Percentiles rank a stretch among this genome's conserved stretches.
Conservation (phyloP, 2,797 vertebrate species). For the Melanogrammus aeglefinus region DNA sequence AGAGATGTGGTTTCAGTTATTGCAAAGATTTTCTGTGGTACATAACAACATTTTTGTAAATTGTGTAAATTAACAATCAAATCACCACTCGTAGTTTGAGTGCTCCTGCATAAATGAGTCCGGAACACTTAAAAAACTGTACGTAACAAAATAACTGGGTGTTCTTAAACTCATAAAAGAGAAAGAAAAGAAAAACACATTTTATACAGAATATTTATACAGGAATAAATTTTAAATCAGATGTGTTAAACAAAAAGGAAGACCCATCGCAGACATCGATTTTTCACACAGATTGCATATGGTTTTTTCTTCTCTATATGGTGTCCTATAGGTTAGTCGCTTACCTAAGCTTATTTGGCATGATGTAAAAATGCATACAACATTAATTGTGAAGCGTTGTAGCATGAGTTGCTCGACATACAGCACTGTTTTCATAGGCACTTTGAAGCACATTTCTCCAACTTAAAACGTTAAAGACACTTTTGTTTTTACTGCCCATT, state of each 20-base stretch:
- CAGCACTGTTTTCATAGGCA: conserved; percentile 98
- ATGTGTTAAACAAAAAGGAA: conserved; percentile 99
- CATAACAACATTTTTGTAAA: conserved; percentile 99
- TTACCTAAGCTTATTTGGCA: conserved; percentile 99
- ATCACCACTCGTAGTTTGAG: conserved; percentile 98
- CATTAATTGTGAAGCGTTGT: conserved; percentile 99
- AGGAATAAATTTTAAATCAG: conserved; percentile 95
- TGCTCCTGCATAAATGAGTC: conserved; percentile 96
- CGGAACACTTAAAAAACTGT: conserved; percentile 99
- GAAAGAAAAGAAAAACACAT: conserved; percentile 90
- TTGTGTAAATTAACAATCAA: conserved; percentile 97
- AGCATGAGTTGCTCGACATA: conserved; percentile 98
- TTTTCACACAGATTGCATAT: conserved; percentile 99
- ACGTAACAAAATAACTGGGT: conserved; percentile 99
- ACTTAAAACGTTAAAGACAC: conserved; percentile 98
- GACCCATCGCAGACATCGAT: conserved; percentile 99
- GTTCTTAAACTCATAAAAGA: conserved; percentile 99
- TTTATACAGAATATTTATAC: conserved; percentile 98
- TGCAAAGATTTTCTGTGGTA: conserved; percentile 79
- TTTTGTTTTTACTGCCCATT: conserved; percentile 98
- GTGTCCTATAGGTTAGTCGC: conserved; percentile 95
- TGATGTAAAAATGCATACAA: conserved; percentile 99
- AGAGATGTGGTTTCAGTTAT: conserved; percentile 63
- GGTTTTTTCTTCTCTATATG: conserved; percentile 88
- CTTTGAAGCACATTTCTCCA: conserved; percentile 98